A percentile compares a stretch with the other conserved stretches of the same genome.
These are phyloP conservation scores for Nemurella pictetii DNA, from an alignment of 2,888 invertebrate species.

Conservation along the genomic window DNA sequence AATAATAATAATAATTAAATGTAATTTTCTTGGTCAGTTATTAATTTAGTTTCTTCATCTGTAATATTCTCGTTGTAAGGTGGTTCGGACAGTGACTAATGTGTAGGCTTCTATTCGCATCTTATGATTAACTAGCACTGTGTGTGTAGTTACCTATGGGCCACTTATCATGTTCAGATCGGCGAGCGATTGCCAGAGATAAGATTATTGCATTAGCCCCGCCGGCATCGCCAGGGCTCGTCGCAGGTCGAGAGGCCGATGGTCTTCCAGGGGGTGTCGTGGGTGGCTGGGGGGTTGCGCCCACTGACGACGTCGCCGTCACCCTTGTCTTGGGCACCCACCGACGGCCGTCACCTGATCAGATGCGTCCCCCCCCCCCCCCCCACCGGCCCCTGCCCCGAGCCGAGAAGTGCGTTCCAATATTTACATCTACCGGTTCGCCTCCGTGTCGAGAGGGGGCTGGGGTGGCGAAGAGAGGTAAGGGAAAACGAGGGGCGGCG, in stretches of 20 bases:
- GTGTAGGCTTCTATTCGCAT: not conserved
- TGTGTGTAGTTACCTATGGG: not conserved
- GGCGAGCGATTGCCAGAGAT: not conserved
- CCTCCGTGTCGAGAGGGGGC: not conserved
- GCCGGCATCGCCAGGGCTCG: not conserved
- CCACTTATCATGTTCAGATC: not conserved
- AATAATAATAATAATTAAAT: slow-evolving; percentile 27
- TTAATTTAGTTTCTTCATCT: slow-evolving; percentile 22
- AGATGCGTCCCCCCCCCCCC: not conserved
- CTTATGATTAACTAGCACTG: not conserved
- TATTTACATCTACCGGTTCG: not conserved
- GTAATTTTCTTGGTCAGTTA: slow-evolving; percentile 18
- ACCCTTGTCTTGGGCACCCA: not conserved
- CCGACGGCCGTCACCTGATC: not conserved
- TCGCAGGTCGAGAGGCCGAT: not conserved
- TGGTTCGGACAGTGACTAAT: not conserved
- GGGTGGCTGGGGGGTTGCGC: not conserved
- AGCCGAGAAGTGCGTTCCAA: not conserved
- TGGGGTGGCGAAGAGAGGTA: not conserved
- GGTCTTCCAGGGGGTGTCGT: not conserved
- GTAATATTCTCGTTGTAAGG: not conserved
- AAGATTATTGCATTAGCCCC: not conserved
- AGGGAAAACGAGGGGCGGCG: not conserved
- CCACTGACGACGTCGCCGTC: not conserved
- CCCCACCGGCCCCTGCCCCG: too few species aligned